A percentile compares a stretch with the other conserved stretches of the same genome.
Conservation (phyloP, 2,113 vertebrate genomes). For the Brachionichthys hirsutus region DNA sequence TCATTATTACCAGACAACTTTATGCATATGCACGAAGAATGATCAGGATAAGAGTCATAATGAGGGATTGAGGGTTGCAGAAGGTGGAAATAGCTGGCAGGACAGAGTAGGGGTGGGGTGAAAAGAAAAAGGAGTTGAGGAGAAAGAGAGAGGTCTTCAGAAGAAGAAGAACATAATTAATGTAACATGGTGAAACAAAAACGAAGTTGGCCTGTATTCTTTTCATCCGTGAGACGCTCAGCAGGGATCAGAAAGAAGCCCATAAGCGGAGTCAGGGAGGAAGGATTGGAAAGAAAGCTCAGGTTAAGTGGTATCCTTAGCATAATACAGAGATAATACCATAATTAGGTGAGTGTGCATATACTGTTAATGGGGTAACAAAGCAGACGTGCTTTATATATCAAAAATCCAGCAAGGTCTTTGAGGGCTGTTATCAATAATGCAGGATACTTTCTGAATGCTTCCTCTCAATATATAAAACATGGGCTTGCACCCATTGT, state of each 20-base stretch:
- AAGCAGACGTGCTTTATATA: background rate
- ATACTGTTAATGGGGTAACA: background rate
- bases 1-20: slow-evolving; percentile 49
- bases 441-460: slow-evolving; percentile 16
- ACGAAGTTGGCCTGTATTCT: slow-evolving; percentile 2
- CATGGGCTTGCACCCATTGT: slow-evolving; percentile 22
- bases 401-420: background rate
- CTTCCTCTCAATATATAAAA: slow-evolving; percentile 14
- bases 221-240: slow-evolving; percentile 15
- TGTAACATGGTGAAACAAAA: slow-evolving; percentile 1
- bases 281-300: slow-evolving; percentile 3
- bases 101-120: background rate
- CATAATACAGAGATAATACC: slow-evolving; percentile 20
- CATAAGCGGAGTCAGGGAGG: background rate
- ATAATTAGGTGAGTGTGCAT: background rate
- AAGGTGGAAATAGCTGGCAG: background rate
- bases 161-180: slow-evolving; percentile 32
- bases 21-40: slow-evolving; percentile 42
- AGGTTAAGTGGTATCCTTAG: slow-evolving; percentile 29
- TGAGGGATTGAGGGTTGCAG: slow-evolving; percentile 1
- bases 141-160: slow-evolving; percentile 3
- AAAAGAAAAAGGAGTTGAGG: background rate
- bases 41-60: slow-evolving; percentile 26
- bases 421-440: slow-evolving; percentile 6
- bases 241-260: no score